These are phyloP conservation scores for Zosterops pallidus DNA, from an alignment of 2,113 vertebrate species.

Conservation along the genomic window DNA sequence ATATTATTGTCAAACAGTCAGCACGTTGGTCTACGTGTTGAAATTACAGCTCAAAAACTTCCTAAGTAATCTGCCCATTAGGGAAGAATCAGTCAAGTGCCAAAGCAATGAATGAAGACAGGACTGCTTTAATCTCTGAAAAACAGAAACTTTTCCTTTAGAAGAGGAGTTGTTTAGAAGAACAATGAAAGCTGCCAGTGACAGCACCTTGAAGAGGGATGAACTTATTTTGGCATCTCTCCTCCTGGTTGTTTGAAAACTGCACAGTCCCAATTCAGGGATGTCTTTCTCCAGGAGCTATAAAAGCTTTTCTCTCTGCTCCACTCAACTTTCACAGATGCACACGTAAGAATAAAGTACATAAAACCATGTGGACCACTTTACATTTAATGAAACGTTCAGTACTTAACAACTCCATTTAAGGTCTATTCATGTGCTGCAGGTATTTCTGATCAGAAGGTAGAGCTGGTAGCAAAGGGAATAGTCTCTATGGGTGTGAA, in stretches of 20 bases:
- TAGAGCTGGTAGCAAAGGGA: neutral
- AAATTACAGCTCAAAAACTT: slow-evolving; percentile 37
- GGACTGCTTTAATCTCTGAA: slow-evolving; percentile 53
- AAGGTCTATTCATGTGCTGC: neutral
- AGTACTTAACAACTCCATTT: slow-evolving; percentile 24
- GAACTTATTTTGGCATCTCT: slow-evolving; percentile 48
- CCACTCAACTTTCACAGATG: slow-evolving; percentile 4
- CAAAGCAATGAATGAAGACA: slow-evolving; percentile 42
- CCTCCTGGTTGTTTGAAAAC: slow-evolving; percentile 29
- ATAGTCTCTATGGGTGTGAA: neutral
- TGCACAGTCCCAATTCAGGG: neutral
- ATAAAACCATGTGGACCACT: neutral
- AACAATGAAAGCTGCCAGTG: slow-evolving; percentile 57
- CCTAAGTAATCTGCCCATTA: slow-evolving; percentile 43
- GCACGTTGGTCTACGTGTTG: neutral
- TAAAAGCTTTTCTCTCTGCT: slow-evolving; percentile 40
- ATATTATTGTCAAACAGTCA: neutral
- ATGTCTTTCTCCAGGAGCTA: slow-evolving; percentile 23
- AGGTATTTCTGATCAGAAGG: slow-evolving; percentile 10
- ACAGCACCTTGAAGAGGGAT: slow-evolving; percentile 54
- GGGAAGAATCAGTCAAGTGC: slow-evolving; percentile 59
- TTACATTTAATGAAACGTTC: slow-evolving; percentile 38
- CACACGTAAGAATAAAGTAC: slow-evolving; percentile 37
- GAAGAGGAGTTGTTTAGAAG: slow-evolving; percentile 51
- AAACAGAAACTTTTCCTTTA: slow-evolving; percentile 53